Percentiles rank a stretch among this genome's conserved stretches.
Conservation (phyloP, 2,888 invertebrate genomes). For the Caenorhabditis plicata region DNA sequence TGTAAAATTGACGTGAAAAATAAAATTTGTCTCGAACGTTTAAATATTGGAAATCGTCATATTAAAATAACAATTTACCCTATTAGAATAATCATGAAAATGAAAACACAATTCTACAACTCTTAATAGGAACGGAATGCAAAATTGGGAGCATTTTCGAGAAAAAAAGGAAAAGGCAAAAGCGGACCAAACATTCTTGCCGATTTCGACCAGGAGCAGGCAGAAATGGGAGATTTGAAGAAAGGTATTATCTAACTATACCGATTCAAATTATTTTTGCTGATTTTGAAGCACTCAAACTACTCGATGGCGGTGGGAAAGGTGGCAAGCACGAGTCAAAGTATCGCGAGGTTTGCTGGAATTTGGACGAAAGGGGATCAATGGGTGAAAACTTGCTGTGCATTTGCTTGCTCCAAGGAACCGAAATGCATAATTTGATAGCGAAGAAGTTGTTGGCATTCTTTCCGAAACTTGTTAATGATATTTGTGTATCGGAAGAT, state of each 20-base stretch:
- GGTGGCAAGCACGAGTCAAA: slow-evolving; percentile 68
- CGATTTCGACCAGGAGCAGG: slow-evolving; percentile 48
- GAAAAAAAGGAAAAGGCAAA: slow-evolving; percentile 58
- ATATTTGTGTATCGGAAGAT: slow-evolving; percentile 59
- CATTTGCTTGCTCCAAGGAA: slow-evolving; percentile 72
- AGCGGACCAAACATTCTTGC: slow-evolving; percentile 54
- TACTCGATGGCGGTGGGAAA: slow-evolving; percentile 59
- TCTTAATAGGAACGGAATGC: slow-evolving; percentile 71
- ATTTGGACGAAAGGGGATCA: slow-evolving; percentile 47
- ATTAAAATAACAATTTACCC: background rate
- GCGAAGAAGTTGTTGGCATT: slow-evolving; percentile 86
- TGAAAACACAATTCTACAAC: slow-evolving; percentile 69
- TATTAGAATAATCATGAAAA: background rate
- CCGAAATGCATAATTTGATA: slow-evolving; percentile 68
- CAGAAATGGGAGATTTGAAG: slow-evolving; percentile 53
- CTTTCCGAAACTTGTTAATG: slow-evolving; percentile 86
- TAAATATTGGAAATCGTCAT: too few species aligned
- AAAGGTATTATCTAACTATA: slow-evolving; percentile 40
- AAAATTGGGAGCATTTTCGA: slow-evolving; percentile 44
- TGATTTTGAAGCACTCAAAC: slow-evolving; percentile 55
- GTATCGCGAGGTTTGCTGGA: slow-evolving; percentile 69
- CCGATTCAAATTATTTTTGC: background rate
- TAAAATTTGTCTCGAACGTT: too few species aligned
- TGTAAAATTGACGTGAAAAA: too few species aligned
- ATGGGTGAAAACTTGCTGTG: slow-evolving; percentile 90